Evolutionary conservation across 2,888 invertebrate species (phyloP).

Genomic region (Reticulitermes lucifugus): DNA sequence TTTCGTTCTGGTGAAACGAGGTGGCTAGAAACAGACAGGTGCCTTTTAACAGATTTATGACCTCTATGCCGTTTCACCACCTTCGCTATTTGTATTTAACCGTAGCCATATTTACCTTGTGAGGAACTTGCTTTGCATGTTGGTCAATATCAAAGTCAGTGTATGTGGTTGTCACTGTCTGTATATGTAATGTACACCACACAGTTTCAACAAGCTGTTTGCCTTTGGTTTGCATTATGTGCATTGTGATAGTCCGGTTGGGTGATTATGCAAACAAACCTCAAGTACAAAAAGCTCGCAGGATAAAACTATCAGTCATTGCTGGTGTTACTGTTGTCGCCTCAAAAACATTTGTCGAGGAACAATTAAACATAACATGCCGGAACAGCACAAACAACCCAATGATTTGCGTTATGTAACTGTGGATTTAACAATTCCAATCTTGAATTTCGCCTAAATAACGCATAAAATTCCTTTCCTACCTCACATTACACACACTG

Average conservation of each 20-base stretch:
- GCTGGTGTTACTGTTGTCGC: not conserved
- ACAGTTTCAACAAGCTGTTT: conserved; percentile 8
- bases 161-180: not conserved
- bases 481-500: no score
- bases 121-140: not conserved
- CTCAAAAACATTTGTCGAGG: no score
- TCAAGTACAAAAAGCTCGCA: not conserved
- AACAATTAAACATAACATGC: no score
- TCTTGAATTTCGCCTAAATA: no score
- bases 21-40: no score
- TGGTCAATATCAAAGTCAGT: conserved; percentile 6
- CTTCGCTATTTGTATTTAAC: not conserved
- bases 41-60: no score
- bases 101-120: not conserved
- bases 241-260: not conserved
- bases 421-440: no score
- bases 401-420: no score
- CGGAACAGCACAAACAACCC: no score
- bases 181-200: conserved; percentile 9
- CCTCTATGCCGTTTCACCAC: not conserved
- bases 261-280: not conserved
- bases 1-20: no score
- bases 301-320: not conserved
- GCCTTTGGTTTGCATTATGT: conserved; percentile 7
- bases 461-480: no score